Conservation (phyloP, 2,888 invertebrate genomes). For the Chalcis sispes region DNA sequence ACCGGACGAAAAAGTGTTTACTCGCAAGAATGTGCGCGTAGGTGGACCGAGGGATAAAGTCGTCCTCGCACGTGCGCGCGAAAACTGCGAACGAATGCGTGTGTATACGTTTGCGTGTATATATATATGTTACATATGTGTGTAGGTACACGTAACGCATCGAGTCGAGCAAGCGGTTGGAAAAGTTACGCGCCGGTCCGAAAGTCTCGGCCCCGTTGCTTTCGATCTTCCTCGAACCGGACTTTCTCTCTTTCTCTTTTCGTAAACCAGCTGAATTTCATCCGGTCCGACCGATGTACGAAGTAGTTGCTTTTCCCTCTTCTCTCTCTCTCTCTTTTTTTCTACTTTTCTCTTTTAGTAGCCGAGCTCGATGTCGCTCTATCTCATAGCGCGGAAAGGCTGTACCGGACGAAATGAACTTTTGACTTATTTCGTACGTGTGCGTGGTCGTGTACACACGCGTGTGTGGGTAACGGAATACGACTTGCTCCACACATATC, state of each 20-base stretch:
- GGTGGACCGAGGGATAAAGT: background rate
- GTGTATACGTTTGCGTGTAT: background rate
- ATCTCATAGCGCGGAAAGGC: slow-evolving; percentile 17
- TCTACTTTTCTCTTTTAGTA: background rate
- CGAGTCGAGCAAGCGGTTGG: background rate
- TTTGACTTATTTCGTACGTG: slow-evolving; percentile 35
- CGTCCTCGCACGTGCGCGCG: background rate
- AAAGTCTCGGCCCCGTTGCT: background rate
- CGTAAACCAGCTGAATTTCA: too few species aligned
- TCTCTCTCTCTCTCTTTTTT: background rate
- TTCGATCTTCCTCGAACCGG: background rate
- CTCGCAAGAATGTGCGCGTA: background rate
- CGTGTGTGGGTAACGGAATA: background rate
- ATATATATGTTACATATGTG: too few species aligned
- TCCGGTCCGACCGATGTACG: background rate
- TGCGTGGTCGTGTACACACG: too few species aligned
- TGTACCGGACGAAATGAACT: slow-evolving; percentile 31
- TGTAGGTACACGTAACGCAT: too few species aligned
- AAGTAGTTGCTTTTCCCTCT: background rate
- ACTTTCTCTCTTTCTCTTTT: background rate
- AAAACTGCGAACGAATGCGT: background rate
- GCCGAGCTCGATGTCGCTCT: slow-evolving; percentile 5
- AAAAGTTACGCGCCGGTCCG: background rate
- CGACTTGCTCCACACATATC: slow-evolving; percentile 19
- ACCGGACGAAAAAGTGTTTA: slow-evolving; percentile 1